Percentiles rank a stretch among this genome's conserved stretches.
Conservation (phyloP, 2,797 vertebrate genomes). For the Artibeus lituratus region DNA sequence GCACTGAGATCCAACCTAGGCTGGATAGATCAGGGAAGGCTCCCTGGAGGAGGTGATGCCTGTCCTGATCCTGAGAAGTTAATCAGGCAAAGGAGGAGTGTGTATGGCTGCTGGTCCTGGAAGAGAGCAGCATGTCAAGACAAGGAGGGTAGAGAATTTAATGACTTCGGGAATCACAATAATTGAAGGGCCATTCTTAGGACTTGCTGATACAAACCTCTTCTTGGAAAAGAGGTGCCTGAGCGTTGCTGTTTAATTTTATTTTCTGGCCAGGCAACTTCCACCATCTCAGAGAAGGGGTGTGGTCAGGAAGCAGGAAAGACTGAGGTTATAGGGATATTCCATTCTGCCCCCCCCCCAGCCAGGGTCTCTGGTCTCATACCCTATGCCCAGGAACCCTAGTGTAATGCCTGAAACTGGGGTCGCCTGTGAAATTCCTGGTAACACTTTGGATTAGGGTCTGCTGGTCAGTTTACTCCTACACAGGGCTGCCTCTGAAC, state of each 20-base stretch:
- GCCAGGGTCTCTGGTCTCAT: not conserved
- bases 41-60: not conserved
- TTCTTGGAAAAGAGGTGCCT: slow-evolving; percentile 24
- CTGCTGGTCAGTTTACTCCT: not conserved
- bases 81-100: not conserved
- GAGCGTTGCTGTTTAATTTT: not conserved
- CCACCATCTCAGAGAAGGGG: not conserved
- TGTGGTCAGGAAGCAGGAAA: slow-evolving; percentile 41
- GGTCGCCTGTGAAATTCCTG: not conserved
- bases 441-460: not conserved
- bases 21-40: not conserved
- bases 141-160: not conserved
- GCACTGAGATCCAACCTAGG: not conserved
- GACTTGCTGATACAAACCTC: not conserved
- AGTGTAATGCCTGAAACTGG: not conserved
- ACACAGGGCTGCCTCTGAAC: not conserved
- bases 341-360: not conserved
- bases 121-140: not conserved
- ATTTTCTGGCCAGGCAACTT: slow-evolving; percentile 24
- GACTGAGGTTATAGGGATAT: not conserved
- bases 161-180: not conserved
- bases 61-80: not conserved
- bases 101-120: too few species aligned
- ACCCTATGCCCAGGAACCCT: not conserved
- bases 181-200: not conserved